A percentile compares a stretch with the other conserved stretches of the same genome.
These are phyloP conservation scores for Parnassius orleans DNA, from an alignment of 2,888 invertebrate species.

Conservation along the genomic window DNA sequence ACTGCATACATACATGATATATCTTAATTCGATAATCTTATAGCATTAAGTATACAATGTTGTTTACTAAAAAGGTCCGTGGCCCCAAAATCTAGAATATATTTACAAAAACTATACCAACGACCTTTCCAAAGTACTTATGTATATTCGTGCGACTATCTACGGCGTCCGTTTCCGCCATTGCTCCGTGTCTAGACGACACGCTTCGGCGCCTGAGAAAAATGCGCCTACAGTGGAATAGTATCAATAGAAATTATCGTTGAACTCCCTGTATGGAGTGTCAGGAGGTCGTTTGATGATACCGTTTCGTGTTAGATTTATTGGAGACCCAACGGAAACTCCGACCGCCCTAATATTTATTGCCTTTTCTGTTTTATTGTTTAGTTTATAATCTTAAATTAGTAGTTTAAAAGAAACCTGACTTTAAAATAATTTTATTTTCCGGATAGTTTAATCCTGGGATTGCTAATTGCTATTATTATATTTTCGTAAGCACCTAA, in stretches of 20 bases:
- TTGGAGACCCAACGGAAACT: not conserved
- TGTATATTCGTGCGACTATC: constrained; percentile 33
- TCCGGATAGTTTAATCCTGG: no score
- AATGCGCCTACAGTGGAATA: constrained; percentile 53
- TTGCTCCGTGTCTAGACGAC: constrained; percentile 47
- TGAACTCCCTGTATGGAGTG: constrained; percentile 39
- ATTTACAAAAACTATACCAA: constrained; percentile 6
- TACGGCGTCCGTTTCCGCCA: constrained; percentile 47
- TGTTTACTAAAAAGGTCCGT: no score
- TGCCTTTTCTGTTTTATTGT: no score
- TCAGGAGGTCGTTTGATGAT: constrained; percentile 44
- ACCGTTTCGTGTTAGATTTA: constrained; percentile 27
- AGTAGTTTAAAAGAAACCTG: no score
- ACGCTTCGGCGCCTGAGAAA: constrained; percentile 71
- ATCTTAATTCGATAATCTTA: no score
- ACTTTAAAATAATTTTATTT: no score
- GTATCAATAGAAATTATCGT: constrained; percentile 42
- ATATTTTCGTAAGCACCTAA: no score
- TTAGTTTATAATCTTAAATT: no score
- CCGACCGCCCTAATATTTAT: no score
- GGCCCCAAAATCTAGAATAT: not conserved
- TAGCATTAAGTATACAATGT: no score
- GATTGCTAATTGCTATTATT: no score
- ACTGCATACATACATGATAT: no score
- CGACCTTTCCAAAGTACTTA: constrained; percentile 12